A percentile compares a stretch with the other conserved stretches of the same genome.
phyloP scores from a whole-genome alignment of 2,888 invertebrate genomes.

The Yponomeuta sedellus region DNA sequence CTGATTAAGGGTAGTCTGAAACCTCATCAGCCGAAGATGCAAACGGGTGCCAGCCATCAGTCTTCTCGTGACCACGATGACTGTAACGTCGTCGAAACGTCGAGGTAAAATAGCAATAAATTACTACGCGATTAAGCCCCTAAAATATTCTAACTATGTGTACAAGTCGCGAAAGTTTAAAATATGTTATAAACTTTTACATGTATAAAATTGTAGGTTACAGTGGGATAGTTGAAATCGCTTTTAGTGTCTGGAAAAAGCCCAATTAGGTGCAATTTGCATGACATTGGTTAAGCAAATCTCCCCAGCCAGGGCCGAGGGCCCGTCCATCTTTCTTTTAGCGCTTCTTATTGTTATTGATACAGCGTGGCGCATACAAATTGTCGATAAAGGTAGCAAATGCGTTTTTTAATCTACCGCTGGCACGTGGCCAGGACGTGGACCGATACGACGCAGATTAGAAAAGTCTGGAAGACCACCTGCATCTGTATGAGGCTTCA shows the following conservation, averaged over 20 bases:
- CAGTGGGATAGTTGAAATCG: too few relatives aligned
- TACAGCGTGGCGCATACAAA: conserved; percentile 40
- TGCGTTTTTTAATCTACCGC: conserved; percentile 33
- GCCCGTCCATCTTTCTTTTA: background rate
- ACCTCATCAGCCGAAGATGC: too few relatives aligned
- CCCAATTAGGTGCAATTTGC: background rate
- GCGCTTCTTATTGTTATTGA: conserved; percentile 6
- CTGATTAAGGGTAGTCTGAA: too few relatives aligned
- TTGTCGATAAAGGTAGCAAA: conserved; percentile 32
- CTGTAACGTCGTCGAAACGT: too few relatives aligned
- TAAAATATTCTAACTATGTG: too few relatives aligned
- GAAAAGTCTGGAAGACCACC: background rate
- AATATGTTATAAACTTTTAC: too few relatives aligned
- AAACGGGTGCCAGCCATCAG: too few relatives aligned
- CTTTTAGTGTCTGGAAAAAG: background rate
- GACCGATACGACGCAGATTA: background rate
- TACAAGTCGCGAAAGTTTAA: too few relatives aligned
- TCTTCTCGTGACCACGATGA: too few relatives aligned
- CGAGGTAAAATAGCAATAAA: too few relatives aligned
- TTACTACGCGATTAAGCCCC: too few relatives aligned
- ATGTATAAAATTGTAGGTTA: too few relatives aligned
- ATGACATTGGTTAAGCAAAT: background rate
- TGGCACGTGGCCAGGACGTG: conserved; percentile 45
- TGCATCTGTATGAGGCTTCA: background rate
- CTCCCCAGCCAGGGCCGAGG: background rate